Evolutionary conservation across 2,888 invertebrate genomes (phyloP), one percentile per base, ranked within the genome.

Genomic region (Schrankia costaestrigalis): DNA sequence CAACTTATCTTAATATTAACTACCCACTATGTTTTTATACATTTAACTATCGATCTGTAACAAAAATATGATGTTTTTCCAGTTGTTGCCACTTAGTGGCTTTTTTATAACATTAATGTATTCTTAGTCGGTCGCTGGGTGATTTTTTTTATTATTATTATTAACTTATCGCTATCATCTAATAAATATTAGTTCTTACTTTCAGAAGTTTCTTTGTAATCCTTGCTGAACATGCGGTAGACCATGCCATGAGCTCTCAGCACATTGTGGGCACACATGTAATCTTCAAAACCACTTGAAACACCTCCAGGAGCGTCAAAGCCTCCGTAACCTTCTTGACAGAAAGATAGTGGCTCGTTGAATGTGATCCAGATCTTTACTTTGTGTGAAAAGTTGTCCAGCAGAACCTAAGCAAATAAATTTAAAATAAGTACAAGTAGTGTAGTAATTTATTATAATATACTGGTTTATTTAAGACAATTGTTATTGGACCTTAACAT

Each of bases 231-330:
- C 56, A 91, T 60, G 6, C 85, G 79, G 57, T 92, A 94, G 0
- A 89, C 90, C 56, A 75, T 85, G 0, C 90, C 93, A 56, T 94
- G 94, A 0, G 93, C 91, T 25, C 90, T 61, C 3, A 94, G 73
- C 26, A 92, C 73, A 37, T 90, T 91, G 58, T 92, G 92, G 0
- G 84, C 90, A 34, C 91, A 92, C 45, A 90, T 52, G 61, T 94
- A 94, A 42, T 89, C 89, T 2, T 89, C 90, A 17, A 90, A 70
- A 0, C 91, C 92, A 11, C 88, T 85, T 21, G 85, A 70, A 2
- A 64, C 56, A 1, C 59, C 60, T 0, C 86, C 89, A 0, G 91
- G 91, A 0, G 91, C 91, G 10, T 83, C 79, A 3, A 39, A 9
- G 0, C 75, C 85, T 0, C 90, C 90, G 43, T 90, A 91, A 0